Evolutionary conservation across 2,888 invertebrate species (phyloP).

Genomic region (Lasioglossum leucozonium): DNA sequence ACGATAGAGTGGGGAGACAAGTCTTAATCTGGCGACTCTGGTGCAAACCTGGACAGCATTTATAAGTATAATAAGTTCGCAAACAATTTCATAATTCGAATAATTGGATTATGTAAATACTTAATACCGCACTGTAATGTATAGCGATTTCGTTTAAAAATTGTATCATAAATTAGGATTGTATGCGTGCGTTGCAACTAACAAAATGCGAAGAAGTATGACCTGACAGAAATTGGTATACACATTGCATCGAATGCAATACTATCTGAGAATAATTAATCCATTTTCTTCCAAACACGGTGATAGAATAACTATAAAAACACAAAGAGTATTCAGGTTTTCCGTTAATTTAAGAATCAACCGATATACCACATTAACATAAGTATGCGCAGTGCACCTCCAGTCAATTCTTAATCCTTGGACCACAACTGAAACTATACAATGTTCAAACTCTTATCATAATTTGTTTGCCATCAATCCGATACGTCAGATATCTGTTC

Average conservation of each 20-base stretch:
- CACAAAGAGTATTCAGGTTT: background rate
- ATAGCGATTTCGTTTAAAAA: too few species aligned
- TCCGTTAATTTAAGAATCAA: background rate
- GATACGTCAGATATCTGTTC: background rate
- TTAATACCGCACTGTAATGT: background rate
- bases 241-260: background rate
- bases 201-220: background rate
- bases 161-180: background rate
- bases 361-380: background rate
- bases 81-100: background rate
- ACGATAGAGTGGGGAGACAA: too few species aligned
- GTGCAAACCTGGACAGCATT: background rate
- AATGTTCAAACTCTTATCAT: background rate
- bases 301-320: background rate
- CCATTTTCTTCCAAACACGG: constrained; percentile 22
- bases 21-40: too few species aligned
- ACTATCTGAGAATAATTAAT: background rate
- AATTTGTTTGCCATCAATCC: background rate
- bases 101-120: background rate
- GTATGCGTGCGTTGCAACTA: background rate
- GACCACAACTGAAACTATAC: background rate
- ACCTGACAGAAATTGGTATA: background rate
- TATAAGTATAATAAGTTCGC: background rate
- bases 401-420: constrained; percentile 10
- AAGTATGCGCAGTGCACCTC: background rate